A percentile compares a stretch with the other conserved stretches of the same genome.
Evolutionary conservation across 2,797 vertebrate species (phyloP).

Genomic region (Sebastolobus altivelis): DNA sequence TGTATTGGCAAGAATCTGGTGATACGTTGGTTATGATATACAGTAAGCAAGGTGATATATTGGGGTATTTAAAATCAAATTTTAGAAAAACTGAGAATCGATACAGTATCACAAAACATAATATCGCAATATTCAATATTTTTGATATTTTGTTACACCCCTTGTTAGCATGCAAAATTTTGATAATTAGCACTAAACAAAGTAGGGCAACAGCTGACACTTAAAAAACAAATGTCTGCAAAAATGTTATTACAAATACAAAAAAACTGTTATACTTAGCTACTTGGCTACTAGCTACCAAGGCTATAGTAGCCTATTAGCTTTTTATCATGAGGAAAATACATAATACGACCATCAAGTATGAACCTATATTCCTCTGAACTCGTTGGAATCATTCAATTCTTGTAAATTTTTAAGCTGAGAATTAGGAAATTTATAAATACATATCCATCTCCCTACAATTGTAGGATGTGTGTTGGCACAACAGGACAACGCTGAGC

Average conservation of each 20-base stretch:
- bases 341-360: background rate
- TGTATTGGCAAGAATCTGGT: too few relatives aligned
- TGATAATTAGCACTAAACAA: background rate
- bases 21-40: too few relatives aligned
- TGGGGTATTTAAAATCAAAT: background rate
- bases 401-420: background rate
- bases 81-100: too few relatives aligned
- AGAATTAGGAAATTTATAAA: conserved; percentile 3
- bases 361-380: background rate
- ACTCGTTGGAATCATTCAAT: background rate
- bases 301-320: background rate
- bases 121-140: too few relatives aligned
- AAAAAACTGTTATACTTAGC: background rate
- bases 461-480: conserved; percentile 6
- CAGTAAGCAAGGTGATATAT: too few relatives aligned
- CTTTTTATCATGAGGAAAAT: background rate
- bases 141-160: too few relatives aligned
- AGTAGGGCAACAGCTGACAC: background rate
- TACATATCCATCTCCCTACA: background rate
- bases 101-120: too few relatives aligned
- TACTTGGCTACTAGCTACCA: background rate
- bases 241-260: background rate
- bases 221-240: background rate
- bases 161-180: background rate
- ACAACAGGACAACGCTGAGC: conserved; percentile 23